Evolutionary conservation across 92 coral and sea anemone genomes (phyloP), one percentile per base, ranked within the genome.

Genomic region (Porites divaricata): DNA sequence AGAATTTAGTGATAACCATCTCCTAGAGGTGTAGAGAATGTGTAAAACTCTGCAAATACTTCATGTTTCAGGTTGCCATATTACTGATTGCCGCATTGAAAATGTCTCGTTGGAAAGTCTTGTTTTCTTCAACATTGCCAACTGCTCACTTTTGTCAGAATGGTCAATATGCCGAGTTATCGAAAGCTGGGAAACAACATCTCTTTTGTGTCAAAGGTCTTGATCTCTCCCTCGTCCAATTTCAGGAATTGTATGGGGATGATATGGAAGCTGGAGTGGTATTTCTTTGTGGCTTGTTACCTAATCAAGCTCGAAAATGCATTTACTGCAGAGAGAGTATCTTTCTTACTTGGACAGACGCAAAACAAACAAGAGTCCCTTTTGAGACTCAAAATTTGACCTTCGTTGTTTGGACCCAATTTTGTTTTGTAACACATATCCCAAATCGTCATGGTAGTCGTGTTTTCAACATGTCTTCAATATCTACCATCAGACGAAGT

Each of bases 81-180:
- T 62, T 59, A 75, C 65, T 54, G 49, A 57, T 45, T 11, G 15
- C 66, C 24, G 49, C n/a, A 2, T 51, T 10, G 61, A 51, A 56
- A 51, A 57, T 53, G 20, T 66, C 66, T 51, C 79, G 25, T 25
- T 75, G 54, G 49, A 75, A 56, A 62, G 66, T 75, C 66, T 53
- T n/a, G 21, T 54, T 59, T 78, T 78, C 24, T 63, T 62, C 58
- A 78, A 78, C 52, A 78, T 78, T 78, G 63, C 83, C 17, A 78
- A 78, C 72, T 63, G 83, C 9, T 19, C 15, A 28, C 6, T 76
- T 5, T 67, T 67, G 72, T 63, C 53, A 25, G 72, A 35, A 24
- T 62, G 72, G 64, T 63, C 83, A 22, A 26, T 78, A 63, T 6
- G 11, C 22, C 70, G 57, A 28, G 35, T 22, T 15, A 41, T 26